These are phyloP conservation scores for Amphipoea lucens DNA, from an alignment of 2,888 invertebrate species.

Conservation along the genomic window DNA sequence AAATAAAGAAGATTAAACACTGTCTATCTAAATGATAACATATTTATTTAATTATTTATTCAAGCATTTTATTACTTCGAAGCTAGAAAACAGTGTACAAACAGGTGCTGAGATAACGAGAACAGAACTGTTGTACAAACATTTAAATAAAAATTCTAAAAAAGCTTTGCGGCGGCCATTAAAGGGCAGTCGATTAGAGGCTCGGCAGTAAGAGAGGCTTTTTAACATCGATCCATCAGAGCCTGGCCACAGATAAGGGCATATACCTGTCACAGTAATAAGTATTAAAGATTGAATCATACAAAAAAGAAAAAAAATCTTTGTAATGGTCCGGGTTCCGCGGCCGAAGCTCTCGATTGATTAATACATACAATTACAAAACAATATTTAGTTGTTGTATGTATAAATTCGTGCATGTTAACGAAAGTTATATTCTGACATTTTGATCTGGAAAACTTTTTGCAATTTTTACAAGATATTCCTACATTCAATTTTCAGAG, in stretches of 20 bases:
- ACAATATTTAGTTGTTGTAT: conserved; percentile 34
- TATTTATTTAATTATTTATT: conserved; percentile 54
- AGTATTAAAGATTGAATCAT: conserved; percentile 81
- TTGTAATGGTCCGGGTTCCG: conserved; percentile 72
- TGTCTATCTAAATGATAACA: conserved; percentile 41
- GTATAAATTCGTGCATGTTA: not conserved
- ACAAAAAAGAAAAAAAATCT: conserved; percentile 70
- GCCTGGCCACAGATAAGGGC: conserved; percentile 82
- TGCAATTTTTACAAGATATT: not conserved
- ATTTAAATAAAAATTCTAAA: conserved; percentile 74
- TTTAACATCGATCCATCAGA: conserved; percentile 87
- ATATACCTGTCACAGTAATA: conserved; percentile 86
- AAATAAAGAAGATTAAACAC: conserved; percentile 27
- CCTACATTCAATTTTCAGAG: not conserved
- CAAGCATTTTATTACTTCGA: conserved; percentile 47
- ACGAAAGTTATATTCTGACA: not conserved
- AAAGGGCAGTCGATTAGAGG: conserved; percentile 81
- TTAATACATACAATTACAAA: conserved; percentile 38
- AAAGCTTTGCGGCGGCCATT: conserved; percentile 76
- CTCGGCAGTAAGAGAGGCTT: conserved; percentile 80
- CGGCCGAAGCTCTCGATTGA: conserved; percentile 48
- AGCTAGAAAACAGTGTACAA: conserved; percentile 55
- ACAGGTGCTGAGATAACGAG: conserved; percentile 64
- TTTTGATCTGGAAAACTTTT: not conserved
- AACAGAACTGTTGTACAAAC: conserved; percentile 66